Percentiles rank a stretch among this genome's conserved stretches.
Evolutionary conservation across 1,140 invertebrate species (phyloP).

Genomic region (Physella acuta): DNA sequence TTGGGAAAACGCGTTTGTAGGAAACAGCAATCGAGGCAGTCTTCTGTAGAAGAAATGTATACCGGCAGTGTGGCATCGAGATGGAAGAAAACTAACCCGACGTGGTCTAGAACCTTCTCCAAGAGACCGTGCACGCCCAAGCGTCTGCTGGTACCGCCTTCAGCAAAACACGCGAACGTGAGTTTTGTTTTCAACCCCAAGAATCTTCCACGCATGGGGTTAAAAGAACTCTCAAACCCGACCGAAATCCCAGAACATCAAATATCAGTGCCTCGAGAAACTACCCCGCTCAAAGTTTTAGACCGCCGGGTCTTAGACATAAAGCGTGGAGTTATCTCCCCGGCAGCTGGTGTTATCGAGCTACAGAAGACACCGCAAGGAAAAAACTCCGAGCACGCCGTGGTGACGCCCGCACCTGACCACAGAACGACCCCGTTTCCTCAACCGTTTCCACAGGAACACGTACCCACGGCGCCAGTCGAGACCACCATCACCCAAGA

Average conservation of each 20-base stretch:
- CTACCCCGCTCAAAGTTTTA: background rate
- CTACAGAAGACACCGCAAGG: no score
- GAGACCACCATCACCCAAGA: no score
- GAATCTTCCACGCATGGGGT: background rate
- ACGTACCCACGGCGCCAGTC: no score
- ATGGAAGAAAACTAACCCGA: background rate
- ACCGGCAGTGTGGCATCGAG: background rate
- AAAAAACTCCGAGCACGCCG: no score
- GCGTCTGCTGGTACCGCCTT: background rate
- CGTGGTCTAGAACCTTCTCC: background rate
- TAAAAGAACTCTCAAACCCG: background rate
- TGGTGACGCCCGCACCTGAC: no score
- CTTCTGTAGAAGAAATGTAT: background rate
- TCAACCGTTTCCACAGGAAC: no score
- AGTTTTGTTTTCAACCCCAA: background rate
- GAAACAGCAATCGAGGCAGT: background rate
- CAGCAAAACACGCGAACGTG: background rate
- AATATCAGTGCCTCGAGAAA: background rate
- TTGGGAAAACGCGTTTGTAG: background rate
- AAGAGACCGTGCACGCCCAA: background rate
- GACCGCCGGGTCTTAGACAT: background rate
- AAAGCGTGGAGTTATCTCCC: background rate
- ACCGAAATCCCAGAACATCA: background rate
- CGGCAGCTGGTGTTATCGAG: background rate
- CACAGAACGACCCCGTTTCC: no score